Conservation (phyloP, 2,113 vertebrate genomes). For the Xerus inauris region DNA sequence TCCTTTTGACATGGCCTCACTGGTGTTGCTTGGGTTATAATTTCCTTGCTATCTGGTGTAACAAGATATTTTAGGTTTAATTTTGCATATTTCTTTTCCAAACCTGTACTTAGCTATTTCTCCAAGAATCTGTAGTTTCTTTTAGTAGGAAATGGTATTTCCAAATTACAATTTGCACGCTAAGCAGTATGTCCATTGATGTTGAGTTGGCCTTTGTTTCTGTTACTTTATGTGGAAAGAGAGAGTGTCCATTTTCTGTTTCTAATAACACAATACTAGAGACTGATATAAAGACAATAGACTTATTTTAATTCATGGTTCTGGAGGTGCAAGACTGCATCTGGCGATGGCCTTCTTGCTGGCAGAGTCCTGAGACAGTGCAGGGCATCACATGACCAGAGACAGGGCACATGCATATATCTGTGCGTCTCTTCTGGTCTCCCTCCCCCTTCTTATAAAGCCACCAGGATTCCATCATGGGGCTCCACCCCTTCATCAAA, state of each 20-base stretch:
- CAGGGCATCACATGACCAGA: neutral
- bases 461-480: too few species aligned
- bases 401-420: neutral
- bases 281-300: too few species aligned
- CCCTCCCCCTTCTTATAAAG: neutral
- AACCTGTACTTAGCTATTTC: neutral
- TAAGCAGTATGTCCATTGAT: neutral
- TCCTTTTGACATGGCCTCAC: neutral
- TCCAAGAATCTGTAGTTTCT: neutral
- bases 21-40: neutral
- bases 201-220: conserved; percentile 14
- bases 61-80: neutral
- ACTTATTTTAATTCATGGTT: neutral
- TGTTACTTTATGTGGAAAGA: neutral
- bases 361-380: neutral
- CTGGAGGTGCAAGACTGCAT: neutral
- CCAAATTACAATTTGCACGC: neutral
- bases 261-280: too few species aligned
- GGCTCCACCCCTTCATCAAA: too few species aligned
- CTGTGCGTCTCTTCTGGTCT: neutral
- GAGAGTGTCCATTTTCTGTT: neutral
- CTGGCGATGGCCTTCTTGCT: neutral
- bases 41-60: neutral
- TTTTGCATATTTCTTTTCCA: conserved; percentile 26
- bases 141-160: neutral